Evolutionary conservation across 2,113 vertebrate genomes (phyloP).

Genomic region (Ornithorhynchus anatinus): DNA sequence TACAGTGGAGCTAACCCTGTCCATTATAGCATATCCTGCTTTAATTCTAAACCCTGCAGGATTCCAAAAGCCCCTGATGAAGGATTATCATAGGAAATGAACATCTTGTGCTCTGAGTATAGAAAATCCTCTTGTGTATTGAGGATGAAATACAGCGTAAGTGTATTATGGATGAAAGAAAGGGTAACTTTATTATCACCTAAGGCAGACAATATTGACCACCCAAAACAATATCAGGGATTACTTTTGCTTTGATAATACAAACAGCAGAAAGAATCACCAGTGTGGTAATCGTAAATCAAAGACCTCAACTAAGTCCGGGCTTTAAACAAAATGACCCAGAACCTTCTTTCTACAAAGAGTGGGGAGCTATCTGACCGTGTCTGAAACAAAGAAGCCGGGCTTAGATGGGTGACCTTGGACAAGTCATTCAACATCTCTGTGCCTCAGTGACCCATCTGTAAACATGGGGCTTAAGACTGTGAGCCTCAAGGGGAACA

Average conservation of each 20-base stretch:
- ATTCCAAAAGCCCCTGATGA: constrained; percentile 2
- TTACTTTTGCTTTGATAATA: not conserved
- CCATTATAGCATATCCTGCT: constrained; percentile 21
- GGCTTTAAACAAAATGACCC: not conserved
- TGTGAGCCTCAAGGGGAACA: no score
- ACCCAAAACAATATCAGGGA: not conserved
- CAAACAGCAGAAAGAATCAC: not conserved
- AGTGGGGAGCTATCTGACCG: no score
- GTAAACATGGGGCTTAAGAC: no score
- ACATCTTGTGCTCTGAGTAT: not conserved
- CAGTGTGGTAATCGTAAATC: not conserved
- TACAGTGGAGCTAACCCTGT: constrained; percentile 1
- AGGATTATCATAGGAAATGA: constrained; percentile 10
- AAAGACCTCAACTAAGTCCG: not conserved
- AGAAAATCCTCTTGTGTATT: not conserved
- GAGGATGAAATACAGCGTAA: not conserved
- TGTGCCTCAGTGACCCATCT: no score
- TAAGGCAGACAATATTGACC: not conserved
- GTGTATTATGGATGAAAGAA: not conserved
- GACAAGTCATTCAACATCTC: no score
- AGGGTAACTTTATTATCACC: constrained; percentile 10
- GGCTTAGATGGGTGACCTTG: no score
- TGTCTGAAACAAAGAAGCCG: no score
- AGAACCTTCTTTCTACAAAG: no score
- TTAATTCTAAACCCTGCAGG: constrained; percentile 34